Base-by-base conservation (phyloP, 2,888 invertebrate species). In the Euplagia quadripunctaria region DNA sequence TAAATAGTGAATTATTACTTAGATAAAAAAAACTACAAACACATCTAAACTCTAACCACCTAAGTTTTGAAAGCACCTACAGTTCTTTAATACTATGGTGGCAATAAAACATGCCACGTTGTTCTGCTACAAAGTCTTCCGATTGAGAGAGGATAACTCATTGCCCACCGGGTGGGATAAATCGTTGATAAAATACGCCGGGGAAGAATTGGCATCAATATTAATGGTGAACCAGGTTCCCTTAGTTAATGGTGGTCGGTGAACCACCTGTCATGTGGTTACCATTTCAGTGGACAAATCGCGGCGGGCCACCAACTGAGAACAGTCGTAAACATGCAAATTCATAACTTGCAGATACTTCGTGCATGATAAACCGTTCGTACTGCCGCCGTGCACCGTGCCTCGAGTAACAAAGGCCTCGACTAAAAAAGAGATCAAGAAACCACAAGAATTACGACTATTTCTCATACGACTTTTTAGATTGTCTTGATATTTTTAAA, bases 251-350 rank as follows among this genome's bases (percentile, higher is more conserved):
- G 91, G 91, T 89, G 89, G 87, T 90, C 89, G 87, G 90, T 91
- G 92, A 92, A 91, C 89, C 91, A 89, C 85, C 92, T 92, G 93
- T 93, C 93, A 92, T 87, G 88, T 86, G 90, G 89, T 90, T 86
- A 90, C 90, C 89, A 92, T 91, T 92, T 88, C 85, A 85, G 88
- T 78, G 89, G 89, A 94, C 94, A 93, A 93, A 94, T 94, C 91
- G 91, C 90, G 78, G 79, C 81, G 82, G 94, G 92, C 95, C 95
- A 93, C 95, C 94, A 88, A 90, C 94, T 74, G 94, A 80, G 93
- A 84, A 84, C 82, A 84, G 89, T 92, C 92, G 91, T 94, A 93
- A 94, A 94, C 91, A 93, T 94, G 93, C 90, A 91, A 93, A 94
- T 93, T 89, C 92, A 93, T 93, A 93, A 91, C 86, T 90, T 85